phyloP scores from a whole-genome alignment of 2,888 invertebrate species.

The Hypena proboscidalis region DNA sequence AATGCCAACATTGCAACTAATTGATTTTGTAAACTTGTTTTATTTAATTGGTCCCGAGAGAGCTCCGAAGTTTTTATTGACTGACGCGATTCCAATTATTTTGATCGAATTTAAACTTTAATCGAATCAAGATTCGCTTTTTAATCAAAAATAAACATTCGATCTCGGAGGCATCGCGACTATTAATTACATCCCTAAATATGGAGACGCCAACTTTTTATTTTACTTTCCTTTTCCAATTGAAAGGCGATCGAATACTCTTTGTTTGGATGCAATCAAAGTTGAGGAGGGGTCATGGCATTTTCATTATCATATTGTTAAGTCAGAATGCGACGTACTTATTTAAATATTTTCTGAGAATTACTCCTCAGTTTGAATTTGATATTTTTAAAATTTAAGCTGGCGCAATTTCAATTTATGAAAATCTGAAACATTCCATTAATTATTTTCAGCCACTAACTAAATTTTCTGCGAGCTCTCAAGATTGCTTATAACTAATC shows the following conservation, averaged over 20 bases:
- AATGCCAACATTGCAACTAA: conserved; percentile 73
- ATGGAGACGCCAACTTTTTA: neutral
- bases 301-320: no score
- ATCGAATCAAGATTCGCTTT: conserved; percentile 34
- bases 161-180: conserved; percentile 10
- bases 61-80: conserved; percentile 64
- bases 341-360: neutral
- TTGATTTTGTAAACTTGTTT: conserved; percentile 75
- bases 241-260: neutral
- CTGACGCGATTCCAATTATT: conserved; percentile 57
- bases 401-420: no score
- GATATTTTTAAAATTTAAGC: no score
- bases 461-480: no score
- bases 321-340: no score
- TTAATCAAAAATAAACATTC: conserved; percentile 29
- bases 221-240: neutral
- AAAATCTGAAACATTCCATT: no score
- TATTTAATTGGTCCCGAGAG: conserved; percentile 69
- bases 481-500: no score
- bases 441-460: no score
- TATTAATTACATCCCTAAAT: conserved; percentile 18
- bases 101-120: conserved; percentile 44
- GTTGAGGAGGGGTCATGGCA: no score
- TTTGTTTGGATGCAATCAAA: no score
- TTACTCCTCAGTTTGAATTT: neutral